Conservation (phyloP, 2,113 vertebrate genomes). For the Myiagra hebetior region DNA sequence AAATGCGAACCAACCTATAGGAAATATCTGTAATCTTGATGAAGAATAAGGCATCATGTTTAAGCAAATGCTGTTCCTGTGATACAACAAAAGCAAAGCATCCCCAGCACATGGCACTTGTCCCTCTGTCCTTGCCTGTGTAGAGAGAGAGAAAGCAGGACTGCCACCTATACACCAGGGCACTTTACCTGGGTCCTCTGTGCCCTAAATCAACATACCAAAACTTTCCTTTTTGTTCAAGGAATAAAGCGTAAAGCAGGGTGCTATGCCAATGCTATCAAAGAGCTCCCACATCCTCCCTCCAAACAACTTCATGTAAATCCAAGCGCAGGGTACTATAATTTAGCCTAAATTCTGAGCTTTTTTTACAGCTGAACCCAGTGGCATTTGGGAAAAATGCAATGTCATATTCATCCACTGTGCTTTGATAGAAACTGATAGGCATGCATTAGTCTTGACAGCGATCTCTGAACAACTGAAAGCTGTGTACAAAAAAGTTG, state of each 20-base stretch:
- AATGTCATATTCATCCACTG: slow-evolving; percentile 25
- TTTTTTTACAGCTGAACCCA: background rate
- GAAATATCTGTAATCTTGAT: background rate
- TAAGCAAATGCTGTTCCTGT: background rate
- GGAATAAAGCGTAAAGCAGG: background rate
- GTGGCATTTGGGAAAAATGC: slow-evolving; percentile 1
- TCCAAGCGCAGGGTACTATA: background rate
- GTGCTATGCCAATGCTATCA: background rate
- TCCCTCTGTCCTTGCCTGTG: background rate
- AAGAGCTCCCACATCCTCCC: background rate
- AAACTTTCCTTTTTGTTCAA: background rate
- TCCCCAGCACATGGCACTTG: background rate
- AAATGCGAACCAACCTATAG: background rate
- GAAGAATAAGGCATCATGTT: background rate
- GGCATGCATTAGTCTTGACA: slow-evolving; percentile 45
- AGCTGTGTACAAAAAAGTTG: slow-evolving; percentile 25
- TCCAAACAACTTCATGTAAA: background rate
- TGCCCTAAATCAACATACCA: background rate
- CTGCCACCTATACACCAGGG: background rate
- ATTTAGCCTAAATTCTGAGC: background rate
- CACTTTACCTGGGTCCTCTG: background rate
- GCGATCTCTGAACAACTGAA: slow-evolving; percentile 21
- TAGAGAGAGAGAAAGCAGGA: background rate
- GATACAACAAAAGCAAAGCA: background rate
- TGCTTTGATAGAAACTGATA: slow-evolving; percentile 41